Percentiles rank a stretch among this genome's conserved stretches.
phyloP scores from a whole-genome alignment of 2,797 vertebrate species.

The Urophycis tenuis region DNA sequence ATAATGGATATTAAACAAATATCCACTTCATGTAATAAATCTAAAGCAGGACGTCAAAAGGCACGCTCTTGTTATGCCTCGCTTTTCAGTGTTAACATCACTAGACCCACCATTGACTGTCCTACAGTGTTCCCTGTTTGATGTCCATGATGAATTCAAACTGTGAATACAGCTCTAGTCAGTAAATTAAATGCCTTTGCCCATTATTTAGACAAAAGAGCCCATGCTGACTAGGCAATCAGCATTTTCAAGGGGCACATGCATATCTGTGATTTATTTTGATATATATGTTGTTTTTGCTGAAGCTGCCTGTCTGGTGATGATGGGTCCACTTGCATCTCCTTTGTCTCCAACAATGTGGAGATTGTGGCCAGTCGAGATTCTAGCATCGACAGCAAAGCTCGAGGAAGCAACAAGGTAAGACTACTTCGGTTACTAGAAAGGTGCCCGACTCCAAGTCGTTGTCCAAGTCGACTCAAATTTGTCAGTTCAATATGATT shows the following conservation, averaged over 20 bases:
- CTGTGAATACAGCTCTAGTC: too few relatives aligned
- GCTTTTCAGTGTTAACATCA: too few relatives aligned
- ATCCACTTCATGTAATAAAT: too few relatives aligned
- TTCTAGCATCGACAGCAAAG: slow-evolving; percentile 94
- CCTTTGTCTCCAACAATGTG: slow-evolving; percentile 86
- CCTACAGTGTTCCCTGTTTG: too few relatives aligned
- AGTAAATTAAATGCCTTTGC: background rate
- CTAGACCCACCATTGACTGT: too few relatives aligned
- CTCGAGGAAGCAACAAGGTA: slow-evolving; percentile 95
- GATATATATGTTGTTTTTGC: slow-evolving; percentile 3
- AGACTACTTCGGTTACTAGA: background rate
- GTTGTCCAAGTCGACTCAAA: background rate
- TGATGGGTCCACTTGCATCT: slow-evolving; percentile 83
- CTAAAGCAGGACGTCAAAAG: too few relatives aligned
- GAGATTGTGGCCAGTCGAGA: slow-evolving; percentile 95
- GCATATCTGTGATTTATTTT: background rate
- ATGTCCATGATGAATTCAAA: too few relatives aligned
- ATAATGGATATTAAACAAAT: too few relatives aligned
- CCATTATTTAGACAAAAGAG: background rate
- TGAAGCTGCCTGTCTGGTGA: slow-evolving; percentile 86
- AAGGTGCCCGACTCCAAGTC: background rate
- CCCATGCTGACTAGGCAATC: background rate
- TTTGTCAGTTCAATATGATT: background rate
- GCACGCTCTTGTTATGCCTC: too few relatives aligned
- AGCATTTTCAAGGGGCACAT: background rate